Evolutionary conservation across 1,140 invertebrate genomes (phyloP).

Genomic region (Drosophila sturtevanti): DNA sequence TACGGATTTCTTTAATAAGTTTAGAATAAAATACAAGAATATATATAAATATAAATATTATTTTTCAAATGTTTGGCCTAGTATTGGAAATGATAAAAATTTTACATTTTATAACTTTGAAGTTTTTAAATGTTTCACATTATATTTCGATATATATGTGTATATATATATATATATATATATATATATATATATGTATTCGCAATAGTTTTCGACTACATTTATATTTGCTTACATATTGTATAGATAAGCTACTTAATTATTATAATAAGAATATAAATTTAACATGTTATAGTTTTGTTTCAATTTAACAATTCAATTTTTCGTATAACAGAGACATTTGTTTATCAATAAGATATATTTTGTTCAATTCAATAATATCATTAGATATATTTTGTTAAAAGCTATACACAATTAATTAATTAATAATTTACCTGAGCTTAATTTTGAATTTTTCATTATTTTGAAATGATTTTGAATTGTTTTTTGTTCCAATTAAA

Average conservation of each 20-base stretch:
- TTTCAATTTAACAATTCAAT: background rate
- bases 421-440: background rate
- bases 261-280: background rate
- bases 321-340: background rate
- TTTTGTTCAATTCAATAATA: no score
- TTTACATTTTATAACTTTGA: background rate
- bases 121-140: background rate
- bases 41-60: no score
- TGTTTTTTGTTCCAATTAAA: no score
- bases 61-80: no score
- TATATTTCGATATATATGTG: background rate
- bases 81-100: no score
- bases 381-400: background rate
- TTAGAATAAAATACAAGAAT: no score
- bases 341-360: background rate
- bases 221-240: background rate
- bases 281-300: background rate
- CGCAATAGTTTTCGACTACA: background rate
- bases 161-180: background rate
- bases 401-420: background rate
- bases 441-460: slow-evolving; percentile 1
- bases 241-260: background rate
- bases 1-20: no score
- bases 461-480: background rate
- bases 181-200: background rate